A percentile compares a stretch with the other conserved stretches of the same genome.
phyloP scores from a whole-genome alignment of 2,113 vertebrate genomes.

The Addax nasomaculatus region DNA sequence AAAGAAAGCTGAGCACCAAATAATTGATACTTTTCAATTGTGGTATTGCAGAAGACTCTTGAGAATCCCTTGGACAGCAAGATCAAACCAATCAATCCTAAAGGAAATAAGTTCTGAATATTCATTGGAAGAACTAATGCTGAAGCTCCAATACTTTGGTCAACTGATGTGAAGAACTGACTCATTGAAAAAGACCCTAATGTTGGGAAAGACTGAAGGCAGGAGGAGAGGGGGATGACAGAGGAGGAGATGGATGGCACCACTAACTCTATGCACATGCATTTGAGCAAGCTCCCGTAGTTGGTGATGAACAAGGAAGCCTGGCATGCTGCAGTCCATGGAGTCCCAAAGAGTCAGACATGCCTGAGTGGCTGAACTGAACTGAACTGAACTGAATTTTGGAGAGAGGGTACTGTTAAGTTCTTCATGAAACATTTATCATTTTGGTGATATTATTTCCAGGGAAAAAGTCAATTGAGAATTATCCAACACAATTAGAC shows the following conservation, averaged over 20 bases:
- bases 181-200: not conserved
- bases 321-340: not conserved
- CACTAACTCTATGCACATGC: not conserved
- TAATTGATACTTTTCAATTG: not conserved
- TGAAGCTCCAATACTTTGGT: not conserved
- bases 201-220: not conserved
- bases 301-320: not conserved
- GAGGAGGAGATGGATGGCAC: not conserved
- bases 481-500: not conserved
- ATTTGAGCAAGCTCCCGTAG: not conserved
- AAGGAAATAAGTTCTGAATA: not conserved
- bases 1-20: not conserved
- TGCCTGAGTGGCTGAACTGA: not conserved
- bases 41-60: not conserved
- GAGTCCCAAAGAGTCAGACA: not conserved
- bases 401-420: not conserved
- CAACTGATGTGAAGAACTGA: not conserved
- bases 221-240: not conserved
- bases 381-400: not conserved
- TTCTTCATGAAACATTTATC: not conserved
- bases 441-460: not conserved
- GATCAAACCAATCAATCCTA: not conserved
- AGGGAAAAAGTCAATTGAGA: not conserved
- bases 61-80: not conserved
- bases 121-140: not conserved